Conservation (phyloP, 2,113 vertebrate species). For the Tympanuchus pallidicinctus region DNA sequence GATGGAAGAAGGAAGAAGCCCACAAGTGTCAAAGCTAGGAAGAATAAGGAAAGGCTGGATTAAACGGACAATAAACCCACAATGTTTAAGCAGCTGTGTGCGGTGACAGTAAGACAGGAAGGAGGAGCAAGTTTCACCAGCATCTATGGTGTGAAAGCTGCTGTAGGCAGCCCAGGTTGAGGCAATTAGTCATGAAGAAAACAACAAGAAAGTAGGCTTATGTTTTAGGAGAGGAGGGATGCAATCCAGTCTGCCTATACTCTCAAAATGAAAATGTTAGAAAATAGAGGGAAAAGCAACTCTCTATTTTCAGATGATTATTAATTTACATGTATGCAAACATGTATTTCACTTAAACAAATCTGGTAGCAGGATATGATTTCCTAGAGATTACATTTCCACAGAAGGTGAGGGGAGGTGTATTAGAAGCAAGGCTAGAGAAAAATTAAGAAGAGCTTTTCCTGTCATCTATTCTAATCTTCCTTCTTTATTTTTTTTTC, state of each 20-base stretch:
- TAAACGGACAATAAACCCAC: accelerated
- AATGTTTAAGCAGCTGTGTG: accelerated
- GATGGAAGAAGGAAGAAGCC: background rate
- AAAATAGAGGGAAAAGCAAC: background rate
- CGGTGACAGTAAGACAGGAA: background rate
- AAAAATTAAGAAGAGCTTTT: background rate
- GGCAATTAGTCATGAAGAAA: background rate
- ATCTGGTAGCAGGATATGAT: background rate
- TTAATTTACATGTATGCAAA: background rate
- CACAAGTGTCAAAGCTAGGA: background rate
- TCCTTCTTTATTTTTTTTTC: background rate
- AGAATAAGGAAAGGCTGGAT: background rate
- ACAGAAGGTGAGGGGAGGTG: background rate
- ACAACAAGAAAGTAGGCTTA: background rate
- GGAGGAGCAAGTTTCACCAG: background rate
- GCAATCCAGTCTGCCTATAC: background rate
- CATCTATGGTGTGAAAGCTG: background rate
- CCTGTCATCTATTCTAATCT: background rate
- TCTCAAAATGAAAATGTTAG: background rate
- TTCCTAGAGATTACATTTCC: background rate
- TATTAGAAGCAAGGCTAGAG: background rate
- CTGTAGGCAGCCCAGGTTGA: accelerated
- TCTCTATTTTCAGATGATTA: background rate
- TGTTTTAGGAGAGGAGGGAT: background rate
- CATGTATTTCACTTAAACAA: background rate